Evolutionary conservation across 2,888 invertebrate genomes (phyloP).

Genomic region (Dolomedes plantarius): DNA sequence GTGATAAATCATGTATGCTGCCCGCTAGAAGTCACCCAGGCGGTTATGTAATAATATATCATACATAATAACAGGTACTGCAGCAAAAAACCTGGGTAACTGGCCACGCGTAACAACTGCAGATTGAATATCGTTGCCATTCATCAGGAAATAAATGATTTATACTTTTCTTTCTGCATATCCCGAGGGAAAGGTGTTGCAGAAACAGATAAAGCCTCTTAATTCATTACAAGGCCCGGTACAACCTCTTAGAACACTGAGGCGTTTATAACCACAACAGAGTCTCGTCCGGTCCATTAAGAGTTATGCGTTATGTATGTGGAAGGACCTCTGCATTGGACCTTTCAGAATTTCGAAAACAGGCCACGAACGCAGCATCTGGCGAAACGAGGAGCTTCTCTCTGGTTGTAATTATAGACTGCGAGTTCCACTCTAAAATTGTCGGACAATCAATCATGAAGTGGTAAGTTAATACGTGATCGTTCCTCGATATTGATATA

Average conservation of each 20-base stretch:
- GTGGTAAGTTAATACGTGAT: conserved; percentile 1
- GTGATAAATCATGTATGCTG: not conserved
- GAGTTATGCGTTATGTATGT: no score
- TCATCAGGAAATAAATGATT: conserved; percentile 4
- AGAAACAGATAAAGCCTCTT: not conserved
- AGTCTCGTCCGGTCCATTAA: no score
- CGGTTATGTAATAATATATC: not conserved
- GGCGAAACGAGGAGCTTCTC: not conserved
- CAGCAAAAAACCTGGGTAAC: not conserved
- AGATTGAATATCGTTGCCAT: conserved; percentile 12
- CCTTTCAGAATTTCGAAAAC: not conserved
- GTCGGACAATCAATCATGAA: not conserved
- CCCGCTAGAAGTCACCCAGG: not conserved
- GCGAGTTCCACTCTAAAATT: not conserved
- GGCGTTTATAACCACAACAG: no score
- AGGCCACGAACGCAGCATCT: not conserved
- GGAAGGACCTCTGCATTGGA: no score
- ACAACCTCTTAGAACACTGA: no score
- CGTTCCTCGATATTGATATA: not conserved
- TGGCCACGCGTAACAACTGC: not conserved
- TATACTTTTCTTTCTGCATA: not conserved
- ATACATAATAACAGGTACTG: not conserved
- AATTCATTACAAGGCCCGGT: not conserved
- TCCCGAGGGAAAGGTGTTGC: not conserved
- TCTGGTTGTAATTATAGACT: not conserved